Conservation (phyloP, 2,113 vertebrate species). For the Gavia stellata region DNA sequence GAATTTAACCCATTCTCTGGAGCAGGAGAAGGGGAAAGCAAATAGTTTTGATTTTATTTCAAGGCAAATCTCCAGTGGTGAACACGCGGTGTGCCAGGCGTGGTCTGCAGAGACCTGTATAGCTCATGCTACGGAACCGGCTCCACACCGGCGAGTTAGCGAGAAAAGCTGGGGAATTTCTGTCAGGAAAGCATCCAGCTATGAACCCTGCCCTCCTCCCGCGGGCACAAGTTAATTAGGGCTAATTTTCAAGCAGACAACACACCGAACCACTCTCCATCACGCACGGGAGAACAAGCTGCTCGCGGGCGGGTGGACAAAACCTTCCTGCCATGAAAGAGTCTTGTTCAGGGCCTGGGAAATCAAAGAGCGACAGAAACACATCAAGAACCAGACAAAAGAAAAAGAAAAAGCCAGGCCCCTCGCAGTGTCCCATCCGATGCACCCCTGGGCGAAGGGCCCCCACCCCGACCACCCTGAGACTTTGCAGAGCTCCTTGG, state of each 20-base stretch:
- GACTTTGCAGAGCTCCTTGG: neutral
- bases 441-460: neutral
- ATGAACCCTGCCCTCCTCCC: neutral
- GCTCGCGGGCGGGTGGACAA: accelerated
- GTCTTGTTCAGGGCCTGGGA: accelerated
- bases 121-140: neutral
- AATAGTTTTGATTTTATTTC: neutral
- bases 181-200: neutral
- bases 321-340: neutral
- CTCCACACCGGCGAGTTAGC: accelerated
- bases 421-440: accelerated
- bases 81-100: accelerated
- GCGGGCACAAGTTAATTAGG: neutral
- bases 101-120: neutral
- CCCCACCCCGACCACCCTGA: neutral
- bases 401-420: neutral
- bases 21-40: neutral
- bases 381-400: neutral
- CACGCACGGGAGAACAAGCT: neutral
- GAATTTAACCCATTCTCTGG: neutral
- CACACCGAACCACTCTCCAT: neutral
- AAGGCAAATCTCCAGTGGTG: neutral
- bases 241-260: neutral
- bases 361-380: neutral
- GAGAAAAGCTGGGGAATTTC: neutral